Percentiles rank a stretch among this genome's conserved stretches.
Conservation (phyloP, 2,888 invertebrate genomes). For the Pterobdella sp. region DNA sequence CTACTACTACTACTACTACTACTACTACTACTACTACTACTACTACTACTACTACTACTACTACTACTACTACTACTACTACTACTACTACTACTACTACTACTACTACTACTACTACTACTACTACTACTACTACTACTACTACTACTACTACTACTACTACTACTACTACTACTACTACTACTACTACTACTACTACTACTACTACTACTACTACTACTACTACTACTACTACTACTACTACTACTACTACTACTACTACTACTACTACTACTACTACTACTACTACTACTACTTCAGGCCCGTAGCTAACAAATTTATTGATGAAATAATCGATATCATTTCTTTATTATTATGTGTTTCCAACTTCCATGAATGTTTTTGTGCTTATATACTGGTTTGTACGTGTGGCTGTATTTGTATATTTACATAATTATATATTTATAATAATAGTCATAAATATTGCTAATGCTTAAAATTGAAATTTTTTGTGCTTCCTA, state of each 20-base stretch:
- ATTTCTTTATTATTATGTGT: too few species aligned
- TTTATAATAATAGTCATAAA: too few species aligned
- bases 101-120: constrained; percentile 15
- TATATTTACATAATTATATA: too few species aligned
- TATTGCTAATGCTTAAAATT: too few species aligned
- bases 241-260: constrained; percentile 21
- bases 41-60: constrained; percentile 15
- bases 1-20: constrained; percentile 16
- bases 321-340: too few species aligned
- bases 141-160: constrained; percentile 20
- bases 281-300: constrained; percentile 10
- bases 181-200: constrained; percentile 24
- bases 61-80: constrained; percentile 16
- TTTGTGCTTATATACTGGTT: too few species aligned
- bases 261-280: constrained; percentile 18
- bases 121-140: constrained; percentile 7
- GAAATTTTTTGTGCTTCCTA: too few species aligned
- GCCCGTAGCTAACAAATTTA: too few species aligned
- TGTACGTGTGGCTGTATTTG: too few species aligned
- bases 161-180: constrained; percentile 24
- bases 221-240: constrained; percentile 23
- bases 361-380: too few species aligned
- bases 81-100: constrained; percentile 16
- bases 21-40: constrained; percentile 16
- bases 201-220: constrained; percentile 22